Evolutionary conservation across 2,888 invertebrate species (phyloP), one percentile per base, ranked within the genome.

Genomic region (Zygaena filipendulae): DNA sequence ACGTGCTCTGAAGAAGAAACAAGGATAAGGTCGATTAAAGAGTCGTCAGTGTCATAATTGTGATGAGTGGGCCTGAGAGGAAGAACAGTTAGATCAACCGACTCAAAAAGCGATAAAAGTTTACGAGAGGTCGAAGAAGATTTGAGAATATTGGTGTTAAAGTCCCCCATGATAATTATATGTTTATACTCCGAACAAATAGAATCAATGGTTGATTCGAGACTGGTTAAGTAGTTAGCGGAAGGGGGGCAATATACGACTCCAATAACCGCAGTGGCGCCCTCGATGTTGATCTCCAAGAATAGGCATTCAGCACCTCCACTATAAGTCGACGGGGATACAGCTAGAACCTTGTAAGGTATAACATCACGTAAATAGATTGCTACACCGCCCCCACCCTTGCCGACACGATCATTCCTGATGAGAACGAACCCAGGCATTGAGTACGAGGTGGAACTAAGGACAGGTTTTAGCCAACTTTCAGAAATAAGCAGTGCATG

Each of bases 161-260:
- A n/a, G n/a, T n/a, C n/a, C n/a, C n/a, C n/a, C n/a, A n/a, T n/a
- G n/a, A n/a, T n/a, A n/a, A n/a, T n/a, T n/a, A n/a, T n/a, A n/a
- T n/a, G n/a, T n/a, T n/a, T n/a, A n/a, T n/a, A n/a, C n/a, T n/a
- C n/a, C n/a, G n/a, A n/a, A n/a, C n/a, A n/a, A n/a, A n/a, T n/a
- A n/a, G n/a, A n/a, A n/a, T n/a, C n/a, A n/a, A n/a, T n/a, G n/a
- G n/a, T n/a, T n/a, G n/a, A n/a, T n/a, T n/a, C n/a, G n/a, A n/a
- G n/a, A n/a, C n/a, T n/a, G n/a, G n/a, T n/a, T n/a, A n/a, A n/a
- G n/a, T n/a, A n/a, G n/a, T n/a, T n/a, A n/a, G n/a, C n/a, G 9
- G 21, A 21, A n/a, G 21, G 21, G 8, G 21, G 21, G 11, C 21
- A 21, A 21, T 21, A 21, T 10, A 21, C 11, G n/a, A n/a, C n/a